Base-by-base conservation (phyloP, 1,140 invertebrate species). In the Meloidogyne hapla region DNA sequence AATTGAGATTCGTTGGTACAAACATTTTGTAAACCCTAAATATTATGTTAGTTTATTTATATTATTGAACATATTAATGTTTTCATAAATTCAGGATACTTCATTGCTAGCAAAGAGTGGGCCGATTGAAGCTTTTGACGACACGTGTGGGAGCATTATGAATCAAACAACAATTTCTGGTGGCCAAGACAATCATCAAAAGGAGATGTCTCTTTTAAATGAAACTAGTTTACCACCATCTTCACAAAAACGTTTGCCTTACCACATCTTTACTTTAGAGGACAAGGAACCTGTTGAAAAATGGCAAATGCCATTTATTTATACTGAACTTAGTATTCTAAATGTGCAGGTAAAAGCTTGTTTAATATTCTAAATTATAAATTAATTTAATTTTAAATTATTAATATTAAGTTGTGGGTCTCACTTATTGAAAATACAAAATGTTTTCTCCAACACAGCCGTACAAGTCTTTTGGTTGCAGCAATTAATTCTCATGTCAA, bases 321-420 rank as follows among this genome's bases (percentile, higher is more conserved):
- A 77, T 38, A 48, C 69, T 33, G 76, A 77, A 69, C n/a, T 77
- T n/a, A 77, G n/a, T n/a, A 77, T 77, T 68, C 77, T 56, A 62
- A 77, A 74, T 38, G 76, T 76, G 15, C 56, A 63, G 76, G 76
- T 77, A n/a, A n/a, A n/a, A n/a, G n/a, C n/a, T n/a, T n/a, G 15
- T 10, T 70, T 70, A 70, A 15, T 23, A 13, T n/a, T n/a, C n/a
- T n/a, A n/a, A n/a, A 9, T 62, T 70, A n/a, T 5, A 6, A 70
- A 10, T 23, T 38, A 10, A 0, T 70, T 15, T 70, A 18, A 28
- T 62, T 23, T 23, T 21, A 18, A 62, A 13, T 48, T 72, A 13
- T 72, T n/a, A n/a, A 33, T 33, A 40, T 76, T 76, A 28, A 77
- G 76, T 68, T 63, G 18, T 77, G 76, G 76, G 23, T 67, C 1